Percentiles rank a stretch among this genome's conserved stretches.
Conservation (phyloP, 2,888 invertebrate species). For the Imbricaverruca yamaguchii region DNA sequence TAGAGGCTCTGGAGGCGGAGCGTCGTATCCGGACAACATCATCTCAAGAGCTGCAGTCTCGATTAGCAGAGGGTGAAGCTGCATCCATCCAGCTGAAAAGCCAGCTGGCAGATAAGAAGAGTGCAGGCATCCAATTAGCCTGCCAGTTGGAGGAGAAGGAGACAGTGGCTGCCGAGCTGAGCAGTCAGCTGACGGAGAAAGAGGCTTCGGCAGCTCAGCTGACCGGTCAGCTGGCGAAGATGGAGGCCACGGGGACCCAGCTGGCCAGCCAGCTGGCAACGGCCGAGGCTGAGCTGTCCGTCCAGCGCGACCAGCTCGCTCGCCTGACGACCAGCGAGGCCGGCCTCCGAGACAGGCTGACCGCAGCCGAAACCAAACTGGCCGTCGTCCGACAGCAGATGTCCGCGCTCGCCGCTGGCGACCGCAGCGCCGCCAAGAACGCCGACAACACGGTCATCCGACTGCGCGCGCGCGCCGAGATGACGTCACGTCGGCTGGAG, state of each 20-base stretch:
- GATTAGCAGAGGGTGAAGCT: too few species aligned
- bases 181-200: too few species aligned
- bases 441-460: slow-evolving; percentile 2
- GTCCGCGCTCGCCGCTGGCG: neutral
- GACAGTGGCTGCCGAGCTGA: too few species aligned
- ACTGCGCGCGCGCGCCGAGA: neutral
- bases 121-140: too few species aligned
- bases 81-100: too few species aligned
- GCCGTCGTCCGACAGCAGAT: neutral
- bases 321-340: too few species aligned
- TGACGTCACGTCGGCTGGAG: neutral
- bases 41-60: too few species aligned
- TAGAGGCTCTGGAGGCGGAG: too few species aligned
- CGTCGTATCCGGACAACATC: too few species aligned
- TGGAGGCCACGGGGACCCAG: neutral
- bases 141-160: too few species aligned
- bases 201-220: neutral
- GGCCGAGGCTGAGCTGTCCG: neutral
- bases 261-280: neutral
- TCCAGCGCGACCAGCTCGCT: neutral
- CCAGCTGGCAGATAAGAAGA: too few species aligned
- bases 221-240: neutral
- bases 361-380: neutral
- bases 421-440: neutral
- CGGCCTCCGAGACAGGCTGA: neutral